Conservation (phyloP, 2,888 invertebrate species). For the Aleiodes alternator region DNA sequence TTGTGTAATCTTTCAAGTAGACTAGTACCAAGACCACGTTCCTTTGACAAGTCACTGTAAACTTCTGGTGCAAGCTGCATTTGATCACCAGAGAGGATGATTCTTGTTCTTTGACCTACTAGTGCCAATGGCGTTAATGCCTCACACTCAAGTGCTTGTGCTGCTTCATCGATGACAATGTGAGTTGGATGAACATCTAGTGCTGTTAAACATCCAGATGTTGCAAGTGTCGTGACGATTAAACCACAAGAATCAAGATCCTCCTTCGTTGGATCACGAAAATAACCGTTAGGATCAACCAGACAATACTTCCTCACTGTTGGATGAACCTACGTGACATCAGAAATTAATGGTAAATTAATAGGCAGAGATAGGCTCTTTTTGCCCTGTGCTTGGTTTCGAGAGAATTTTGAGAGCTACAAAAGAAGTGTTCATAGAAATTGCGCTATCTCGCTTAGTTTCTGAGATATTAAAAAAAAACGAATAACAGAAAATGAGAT, state of each 20-base stretch:
- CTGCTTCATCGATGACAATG: conserved; percentile 90
- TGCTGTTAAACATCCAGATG: conserved; percentile 84
- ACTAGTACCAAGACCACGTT: conserved; percentile 84
- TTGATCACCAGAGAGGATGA: conserved; percentile 90
- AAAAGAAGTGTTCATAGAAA: too few species aligned
- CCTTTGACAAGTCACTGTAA: conserved; percentile 84
- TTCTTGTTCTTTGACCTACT: conserved; percentile 83
- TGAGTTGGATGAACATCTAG: conserved; percentile 85
- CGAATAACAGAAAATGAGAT: too few species aligned
- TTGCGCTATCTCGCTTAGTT: too few species aligned
- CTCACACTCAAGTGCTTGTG: conserved; percentile 91
- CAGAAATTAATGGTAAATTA: conserved; percentile 25
- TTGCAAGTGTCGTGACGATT: conserved; percentile 87
- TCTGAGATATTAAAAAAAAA: too few species aligned
- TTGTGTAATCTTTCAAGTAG: conserved; percentile 87
- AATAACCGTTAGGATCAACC: conserved; percentile 79
- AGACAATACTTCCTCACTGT: conserved; percentile 81
- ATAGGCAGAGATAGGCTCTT: not conserved
- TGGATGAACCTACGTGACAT: conserved; percentile 63
- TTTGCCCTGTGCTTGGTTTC: not conserved
- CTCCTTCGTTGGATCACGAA: conserved; percentile 83
- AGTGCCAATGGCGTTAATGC: conserved; percentile 87
- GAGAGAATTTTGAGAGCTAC: not conserved
- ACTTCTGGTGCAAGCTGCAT: conserved; percentile 91
- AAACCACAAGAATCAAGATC: conserved; percentile 83